These are phyloP conservation scores for Luffia ferchaultella DNA, from an alignment of 2,888 invertebrate species.

Conservation along the genomic window DNA sequence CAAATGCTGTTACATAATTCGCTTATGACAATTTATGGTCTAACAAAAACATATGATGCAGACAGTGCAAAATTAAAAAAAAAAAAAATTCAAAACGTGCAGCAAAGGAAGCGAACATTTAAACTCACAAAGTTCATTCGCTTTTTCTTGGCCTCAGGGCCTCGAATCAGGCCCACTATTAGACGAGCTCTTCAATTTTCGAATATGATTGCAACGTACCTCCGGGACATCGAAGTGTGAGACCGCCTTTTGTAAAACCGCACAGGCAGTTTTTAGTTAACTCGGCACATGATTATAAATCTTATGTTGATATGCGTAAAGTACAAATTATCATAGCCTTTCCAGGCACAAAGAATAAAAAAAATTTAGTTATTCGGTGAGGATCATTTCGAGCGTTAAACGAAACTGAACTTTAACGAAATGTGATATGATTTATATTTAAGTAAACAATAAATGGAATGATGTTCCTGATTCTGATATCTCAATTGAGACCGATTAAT, in stretches of 20 bases:
- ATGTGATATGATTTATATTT: slow-evolving; percentile 9
- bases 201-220: slow-evolving; percentile 12
- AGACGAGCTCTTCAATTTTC: slow-evolving; percentile 14
- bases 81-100: too few relatives aligned
- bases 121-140: slow-evolving; percentile 14
- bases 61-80: too few relatives aligned
- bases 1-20: too few relatives aligned
- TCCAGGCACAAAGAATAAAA: too few relatives aligned
- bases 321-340: neutral
- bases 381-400: slow-evolving; percentile 5
- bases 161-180: slow-evolving; percentile 13
- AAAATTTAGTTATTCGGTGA: too few relatives aligned
- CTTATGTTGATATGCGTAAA: neutral
- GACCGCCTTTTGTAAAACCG: slow-evolving; percentile 15
- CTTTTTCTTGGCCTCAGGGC: slow-evolving; percentile 12
- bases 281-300: neutral
- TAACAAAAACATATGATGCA: too few relatives aligned
- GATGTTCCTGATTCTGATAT: slow-evolving; percentile 12
- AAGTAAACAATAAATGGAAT: slow-evolving; percentile 1
- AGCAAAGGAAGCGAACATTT: neutral
- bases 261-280: neutral
- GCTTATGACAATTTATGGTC: too few relatives aligned
- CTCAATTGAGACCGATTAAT: slow-evolving; percentile 17
- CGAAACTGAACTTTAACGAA: slow-evolving; percentile 7
- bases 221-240: slow-evolving; percentile 17